These are phyloP conservation scores for Leiothrix lutea DNA, from an alignment of 2,113 vertebrate genomes.

Conservation along the genomic window DNA sequence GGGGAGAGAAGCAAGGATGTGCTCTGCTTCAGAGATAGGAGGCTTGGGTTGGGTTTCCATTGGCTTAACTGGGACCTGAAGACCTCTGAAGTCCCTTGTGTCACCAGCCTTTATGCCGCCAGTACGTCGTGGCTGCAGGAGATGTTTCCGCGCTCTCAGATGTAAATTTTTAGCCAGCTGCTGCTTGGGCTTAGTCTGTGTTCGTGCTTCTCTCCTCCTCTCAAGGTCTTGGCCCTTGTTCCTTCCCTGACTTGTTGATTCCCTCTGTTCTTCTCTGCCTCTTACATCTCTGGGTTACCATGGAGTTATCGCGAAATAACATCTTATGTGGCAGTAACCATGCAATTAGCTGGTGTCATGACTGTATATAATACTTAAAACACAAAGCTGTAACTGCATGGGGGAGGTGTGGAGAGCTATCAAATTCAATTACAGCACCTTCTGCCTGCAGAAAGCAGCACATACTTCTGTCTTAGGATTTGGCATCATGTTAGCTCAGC, in stretches of 20 bases:
- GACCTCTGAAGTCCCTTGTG: not conserved
- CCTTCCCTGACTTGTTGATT: conserved; percentile 64
- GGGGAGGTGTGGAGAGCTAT: conserved; percentile 65
- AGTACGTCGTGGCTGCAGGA: not conserved
- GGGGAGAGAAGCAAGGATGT: not conserved
- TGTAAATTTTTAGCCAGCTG: not conserved
- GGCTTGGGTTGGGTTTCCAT: not conserved
- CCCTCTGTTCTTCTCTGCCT: conserved; percentile 42
- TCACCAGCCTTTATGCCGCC: not conserved
- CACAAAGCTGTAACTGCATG: conserved; percentile 65
- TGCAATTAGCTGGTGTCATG: conserved; percentile 56
- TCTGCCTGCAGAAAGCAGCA: conserved; percentile 63
- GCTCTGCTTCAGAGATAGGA: not conserved
- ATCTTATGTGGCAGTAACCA: conserved; percentile 59
- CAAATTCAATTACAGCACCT: conserved; percentile 61
- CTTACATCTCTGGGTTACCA: conserved; percentile 67
- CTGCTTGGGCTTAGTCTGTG: not conserved
- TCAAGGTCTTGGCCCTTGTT: conserved; percentile 52
- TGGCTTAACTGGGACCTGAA: not conserved
- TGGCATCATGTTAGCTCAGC: conserved; percentile 64
- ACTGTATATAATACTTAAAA: conserved; percentile 71
- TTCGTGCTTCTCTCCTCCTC: conserved; percentile 18
- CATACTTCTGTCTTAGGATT: conserved; percentile 63
- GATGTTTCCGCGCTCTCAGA: not conserved
- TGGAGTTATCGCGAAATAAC: conserved; percentile 67